Evolutionary conservation across 2,888 invertebrate species (phyloP).

Genomic region (Drosophila bunnanda): DNA sequence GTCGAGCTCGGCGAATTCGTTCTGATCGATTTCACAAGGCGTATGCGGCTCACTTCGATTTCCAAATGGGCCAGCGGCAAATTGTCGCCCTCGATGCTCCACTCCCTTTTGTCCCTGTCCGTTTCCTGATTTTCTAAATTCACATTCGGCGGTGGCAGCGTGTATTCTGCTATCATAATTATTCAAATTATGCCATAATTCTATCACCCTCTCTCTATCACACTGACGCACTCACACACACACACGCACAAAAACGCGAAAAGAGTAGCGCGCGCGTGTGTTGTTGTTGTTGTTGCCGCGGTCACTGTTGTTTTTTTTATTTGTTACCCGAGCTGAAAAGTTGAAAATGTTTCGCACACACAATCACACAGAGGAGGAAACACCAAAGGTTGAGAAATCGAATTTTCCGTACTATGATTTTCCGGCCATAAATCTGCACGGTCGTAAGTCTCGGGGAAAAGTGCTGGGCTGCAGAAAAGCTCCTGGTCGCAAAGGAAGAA

Average conservation of each 20-base stretch:
- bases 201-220: slow-evolving; percentile 51
- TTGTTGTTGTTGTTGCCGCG: slow-evolving; percentile 14
- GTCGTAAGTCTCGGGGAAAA: slow-evolving; percentile 68
- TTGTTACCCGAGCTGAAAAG: slow-evolving; percentile 41
- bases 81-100: slow-evolving; percentile 3
- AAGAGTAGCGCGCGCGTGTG: slow-evolving; percentile 44
- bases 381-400: slow-evolving; percentile 49
- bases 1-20: slow-evolving; percentile 20
- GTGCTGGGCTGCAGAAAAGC: slow-evolving; percentile 67
- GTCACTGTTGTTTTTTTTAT: slow-evolving; percentile 7
- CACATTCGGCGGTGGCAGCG: slow-evolving; percentile 56
- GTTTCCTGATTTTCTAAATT: slow-evolving; percentile 27
- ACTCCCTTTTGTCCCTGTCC: not conserved
- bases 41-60: slow-evolving; percentile 72
- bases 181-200: slow-evolving; percentile 64
- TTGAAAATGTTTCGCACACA: slow-evolving; percentile 37
- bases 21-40: slow-evolving; percentile 63
- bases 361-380: slow-evolving; percentile 10
- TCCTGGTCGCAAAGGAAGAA: slow-evolving; percentile 50
- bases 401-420: slow-evolving; percentile 61
- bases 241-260: slow-evolving; percentile 37
- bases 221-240: slow-evolving; percentile 29
- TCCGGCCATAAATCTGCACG: slow-evolving; percentile 52
- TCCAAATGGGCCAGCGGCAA: slow-evolving; percentile 59
- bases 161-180: slow-evolving; percentile 67